Conservation (phyloP, 30 jellyfish, hydroid and myxozoan genomes). For the Chrysaora quinquecirrha region DNA sequence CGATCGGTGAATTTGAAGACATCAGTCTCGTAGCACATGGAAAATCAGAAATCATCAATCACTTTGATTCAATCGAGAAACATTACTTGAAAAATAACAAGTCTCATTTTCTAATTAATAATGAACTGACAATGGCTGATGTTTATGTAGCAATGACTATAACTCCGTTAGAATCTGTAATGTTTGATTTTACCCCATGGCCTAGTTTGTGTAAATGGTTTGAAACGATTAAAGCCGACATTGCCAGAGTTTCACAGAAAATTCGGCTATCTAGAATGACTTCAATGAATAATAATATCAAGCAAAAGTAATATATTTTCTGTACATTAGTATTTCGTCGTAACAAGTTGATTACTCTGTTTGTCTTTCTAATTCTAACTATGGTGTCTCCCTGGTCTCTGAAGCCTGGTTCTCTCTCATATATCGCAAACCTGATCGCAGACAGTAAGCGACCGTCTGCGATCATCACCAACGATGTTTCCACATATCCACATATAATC, state of each 20-base stretch:
- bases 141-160: slow-evolving; percentile 28
- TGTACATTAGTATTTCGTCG: too few relatives aligned
- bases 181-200: slow-evolving; percentile 69
- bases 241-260: slow-evolving; percentile 29
- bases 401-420: too few relatives aligned
- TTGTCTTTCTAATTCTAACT: too few relatives aligned
- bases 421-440: too few relatives aligned
- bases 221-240: slow-evolving; percentile 42
- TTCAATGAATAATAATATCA: not conserved
- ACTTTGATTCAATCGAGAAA: slow-evolving; percentile 47
- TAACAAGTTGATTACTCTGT: too few relatives aligned
- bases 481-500: too few relatives aligned
- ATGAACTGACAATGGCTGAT: slow-evolving; percentile 60
- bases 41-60: slow-evolving; percentile 49
- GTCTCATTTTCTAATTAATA: not conserved
- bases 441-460: too few relatives aligned
- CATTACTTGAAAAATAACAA: slow-evolving; percentile 21
- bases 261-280: slow-evolving; percentile 3
- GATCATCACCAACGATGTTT: too few relatives aligned
- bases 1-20: slow-evolving; percentile 62
- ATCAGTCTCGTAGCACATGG: slow-evolving; percentile 51
- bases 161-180: slow-evolving; percentile 39
- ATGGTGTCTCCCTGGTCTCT: too few relatives aligned
- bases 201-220: slow-evolving; percentile 64
- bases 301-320: too few relatives aligned